Evolutionary conservation across 2,888 invertebrate species (phyloP), one percentile per base, ranked within the genome.

Genomic region (Drosophila quinaria): DNA sequence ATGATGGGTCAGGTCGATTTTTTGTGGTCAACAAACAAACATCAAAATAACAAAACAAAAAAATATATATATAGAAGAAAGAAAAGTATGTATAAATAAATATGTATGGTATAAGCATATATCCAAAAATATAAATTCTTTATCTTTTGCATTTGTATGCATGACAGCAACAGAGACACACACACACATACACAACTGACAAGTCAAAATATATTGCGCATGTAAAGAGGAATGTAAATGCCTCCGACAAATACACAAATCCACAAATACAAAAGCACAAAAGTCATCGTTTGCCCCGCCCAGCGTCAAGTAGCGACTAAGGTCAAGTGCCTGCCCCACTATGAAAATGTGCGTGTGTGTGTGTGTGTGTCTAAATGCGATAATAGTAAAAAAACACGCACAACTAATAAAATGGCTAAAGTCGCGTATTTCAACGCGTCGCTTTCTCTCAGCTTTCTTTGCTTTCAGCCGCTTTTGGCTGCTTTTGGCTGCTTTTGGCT

Each of bases 381-480:
- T 87, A 85, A 86, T 86, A 85, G 85, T 87, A 78, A 78, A 87
- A 87, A 83, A 85, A 87, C 86, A 87, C 87, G 86, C 86, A 87
- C 86, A 81, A 78, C 80, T 87, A 85, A 87, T 87, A 87, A 87
- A 87, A 85, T 78, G 86, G 80, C 86, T 78, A 76, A 69, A 80
- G 77, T 78, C 81, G 85, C 82, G 84, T 71, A 81, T 83, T 84
- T 80, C 78, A 70, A 68, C 76, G 76, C 74, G 64, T 78, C 41
- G 64, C 67, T 65, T 61, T 42, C 29, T 31, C 42, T 46, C 37
- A 22, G 19, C 60, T 62, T 71, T 61, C 41, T 17, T 42, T 33
- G 58, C 62, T 61, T 64, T 54, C 35, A 39, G 15, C 9, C 54
- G 56, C 55, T 41, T 55, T 55, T 61, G 25, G 10, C 13, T 2